Percentiles rank a stretch among this genome's conserved stretches.
Conservation (phyloP, 2,113 vertebrate species). For the Empidonax traillii region DNA sequence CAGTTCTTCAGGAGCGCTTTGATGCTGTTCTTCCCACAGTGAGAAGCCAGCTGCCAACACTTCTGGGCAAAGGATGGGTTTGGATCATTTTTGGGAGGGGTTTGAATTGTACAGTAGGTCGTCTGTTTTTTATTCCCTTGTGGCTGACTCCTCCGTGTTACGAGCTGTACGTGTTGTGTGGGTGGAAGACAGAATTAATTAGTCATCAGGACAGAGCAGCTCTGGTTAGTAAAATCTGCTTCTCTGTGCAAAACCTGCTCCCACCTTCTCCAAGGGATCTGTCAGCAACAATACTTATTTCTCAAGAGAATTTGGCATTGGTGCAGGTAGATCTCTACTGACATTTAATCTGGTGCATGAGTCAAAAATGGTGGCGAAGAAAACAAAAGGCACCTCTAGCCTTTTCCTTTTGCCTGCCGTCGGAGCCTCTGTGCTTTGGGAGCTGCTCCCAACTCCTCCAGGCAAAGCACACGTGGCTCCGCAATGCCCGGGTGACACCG, state of each 20-base stretch:
- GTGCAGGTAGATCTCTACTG: neutral
- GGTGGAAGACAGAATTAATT: conserved; percentile 53
- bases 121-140: neutral
- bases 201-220: conserved; percentile 20
- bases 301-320: neutral
- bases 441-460: fast-evolving
- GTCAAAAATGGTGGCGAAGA: neutral
- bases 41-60: neutral
- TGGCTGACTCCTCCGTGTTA: conserved; percentile 10
- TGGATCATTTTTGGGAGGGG: neutral
- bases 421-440: fast-evolving
- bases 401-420: neutral
- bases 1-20: neutral
- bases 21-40: neutral
- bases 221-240: conserved; percentile 38
- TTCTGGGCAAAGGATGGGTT: neutral
- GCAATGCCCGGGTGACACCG: neutral
- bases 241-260: conserved; percentile 39
- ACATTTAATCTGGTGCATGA: neutral
- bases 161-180: conserved; percentile 46
- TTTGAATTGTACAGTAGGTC: neutral
- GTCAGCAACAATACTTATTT: conserved; percentile 5
- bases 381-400: neutral
- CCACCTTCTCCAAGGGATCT: conserved; percentile 5
- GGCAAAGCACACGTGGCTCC: fast-evolving